Percentiles rank a stretch among this genome's conserved stretches.
phyloP scores from a whole-genome alignment of 92 coral and sea anemone species.

The Metridium senile region DNA sequence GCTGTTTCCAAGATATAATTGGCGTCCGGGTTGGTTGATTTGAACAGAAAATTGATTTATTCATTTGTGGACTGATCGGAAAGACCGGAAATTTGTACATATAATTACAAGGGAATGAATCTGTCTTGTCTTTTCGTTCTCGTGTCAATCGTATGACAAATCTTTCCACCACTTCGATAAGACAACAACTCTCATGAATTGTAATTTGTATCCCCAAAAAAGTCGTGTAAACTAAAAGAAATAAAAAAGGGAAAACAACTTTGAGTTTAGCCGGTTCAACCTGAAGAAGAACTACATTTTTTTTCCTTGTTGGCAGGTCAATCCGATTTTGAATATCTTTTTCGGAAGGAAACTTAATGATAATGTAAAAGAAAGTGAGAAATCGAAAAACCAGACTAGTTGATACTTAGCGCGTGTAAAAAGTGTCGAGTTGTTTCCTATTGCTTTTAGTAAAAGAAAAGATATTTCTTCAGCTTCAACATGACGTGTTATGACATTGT shows the following conservation, averaged over 20 bases:
- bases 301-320: neutral
- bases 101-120: constrained; percentile 34
- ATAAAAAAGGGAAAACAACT: neutral
- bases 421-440: constrained; percentile 5
- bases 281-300: neutral
- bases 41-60: constrained; percentile 43
- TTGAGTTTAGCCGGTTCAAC: too few species aligned
- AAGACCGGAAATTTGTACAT: constrained; percentile 37
- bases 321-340: neutral
- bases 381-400: neutral
- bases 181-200: neutral
- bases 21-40: constrained; percentile 40
- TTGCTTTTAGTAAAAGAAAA: neutral
- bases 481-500: constrained; percentile 34
- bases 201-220: neutral
- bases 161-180: constrained; percentile 1
- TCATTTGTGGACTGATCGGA: constrained; percentile 26
- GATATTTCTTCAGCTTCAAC: neutral
- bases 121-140: constrained; percentile 28
- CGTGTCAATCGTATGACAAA: constrained; percentile 21
- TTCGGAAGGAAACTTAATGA: constrained; percentile 2
- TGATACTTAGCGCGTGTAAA: neutral
- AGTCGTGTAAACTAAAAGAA: neutral
- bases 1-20: constrained; percentile 43
- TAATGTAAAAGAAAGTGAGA: constrained; percentile 7